Evolutionary conservation across 2,888 invertebrate species (phyloP).

Genomic region (Dinocampus coccinellae): DNA sequence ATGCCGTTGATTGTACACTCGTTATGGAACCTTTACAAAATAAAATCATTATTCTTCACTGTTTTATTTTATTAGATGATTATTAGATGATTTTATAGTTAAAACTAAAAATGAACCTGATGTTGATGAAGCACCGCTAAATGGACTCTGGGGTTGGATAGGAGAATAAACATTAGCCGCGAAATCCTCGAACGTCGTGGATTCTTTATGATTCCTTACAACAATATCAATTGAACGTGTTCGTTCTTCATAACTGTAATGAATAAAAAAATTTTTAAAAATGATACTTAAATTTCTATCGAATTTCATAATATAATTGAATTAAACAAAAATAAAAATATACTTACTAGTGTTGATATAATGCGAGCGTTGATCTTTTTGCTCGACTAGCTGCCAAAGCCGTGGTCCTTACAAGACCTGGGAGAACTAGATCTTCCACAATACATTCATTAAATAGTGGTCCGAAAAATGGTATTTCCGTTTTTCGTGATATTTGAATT

Average conservation of each 20-base stretch:
- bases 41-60: neutral
- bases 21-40: constrained; percentile 55
- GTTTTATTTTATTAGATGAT: neutral
- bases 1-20: constrained; percentile 68
- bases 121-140: constrained; percentile 65
- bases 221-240: constrained; percentile 87
- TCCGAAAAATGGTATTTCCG: constrained; percentile 88
- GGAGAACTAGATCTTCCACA: constrained; percentile 79
- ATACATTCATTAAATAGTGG: constrained; percentile 95
- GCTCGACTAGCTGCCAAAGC: constrained; percentile 93
- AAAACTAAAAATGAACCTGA: constrained; percentile 56
- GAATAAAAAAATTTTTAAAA: constrained; percentile 25
- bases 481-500: constrained; percentile 83
- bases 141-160: constrained; percentile 73
- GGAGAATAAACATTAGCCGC: constrained; percentile 80
- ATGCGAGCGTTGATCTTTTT: constrained; percentile 88
- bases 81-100: neutral
- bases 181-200: constrained; percentile 92
- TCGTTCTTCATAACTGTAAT: constrained; percentile 88
- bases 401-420: constrained; percentile 89
- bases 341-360: constrained; percentile 91
- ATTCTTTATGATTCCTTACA: constrained; percentile 86
- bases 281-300: too few relatives aligned
- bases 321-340: constrained; percentile 25
- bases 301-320: too few relatives aligned